Percentiles rank a stretch among this genome's conserved stretches.
phyloP scores from a whole-genome alignment of 2,113 vertebrate species.

The Cervus canadensis region DNA sequence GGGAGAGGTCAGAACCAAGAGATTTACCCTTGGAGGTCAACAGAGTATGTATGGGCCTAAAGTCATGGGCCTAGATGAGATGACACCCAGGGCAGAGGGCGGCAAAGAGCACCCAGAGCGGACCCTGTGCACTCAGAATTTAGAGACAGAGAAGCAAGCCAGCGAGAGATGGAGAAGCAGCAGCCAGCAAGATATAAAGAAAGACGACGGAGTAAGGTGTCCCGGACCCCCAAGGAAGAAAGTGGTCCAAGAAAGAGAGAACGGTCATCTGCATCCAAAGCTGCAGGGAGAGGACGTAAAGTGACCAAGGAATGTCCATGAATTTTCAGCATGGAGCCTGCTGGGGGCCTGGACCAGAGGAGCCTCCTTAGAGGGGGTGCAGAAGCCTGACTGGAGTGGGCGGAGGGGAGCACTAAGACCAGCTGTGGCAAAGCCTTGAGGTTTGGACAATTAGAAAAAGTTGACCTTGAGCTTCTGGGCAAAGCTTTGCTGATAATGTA shows the following conservation, averaged over 20 bases:
- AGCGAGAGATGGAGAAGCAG: neutral
- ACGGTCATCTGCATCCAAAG: neutral
- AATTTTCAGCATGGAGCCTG: neutral
- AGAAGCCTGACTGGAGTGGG: neutral
- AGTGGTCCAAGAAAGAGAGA: neutral
- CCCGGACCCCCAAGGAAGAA: neutral
- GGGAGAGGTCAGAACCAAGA: neutral
- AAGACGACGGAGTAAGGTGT: neutral
- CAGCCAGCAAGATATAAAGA: neutral
- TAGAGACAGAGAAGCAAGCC: neutral
- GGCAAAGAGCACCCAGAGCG: too few relatives aligned
- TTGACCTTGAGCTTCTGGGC: neutral
- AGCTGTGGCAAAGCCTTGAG: neutral
- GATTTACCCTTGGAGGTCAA: neutral
- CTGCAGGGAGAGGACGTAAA: neutral
- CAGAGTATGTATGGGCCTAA: neutral
- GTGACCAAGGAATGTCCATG: neutral
- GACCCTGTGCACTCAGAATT: neutral
- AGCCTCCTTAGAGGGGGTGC: neutral
- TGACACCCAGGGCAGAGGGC: fast-evolving
- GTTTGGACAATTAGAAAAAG: neutral
- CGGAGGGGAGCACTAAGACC: neutral
- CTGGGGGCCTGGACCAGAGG: neutral
- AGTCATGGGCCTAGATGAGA: neutral
- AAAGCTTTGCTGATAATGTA: neutral